Evolutionary conservation across 30 jellyfish, hydroid and myxozoan genomes (phyloP).

Genomic region (Catostylus mosaicus): DNA sequence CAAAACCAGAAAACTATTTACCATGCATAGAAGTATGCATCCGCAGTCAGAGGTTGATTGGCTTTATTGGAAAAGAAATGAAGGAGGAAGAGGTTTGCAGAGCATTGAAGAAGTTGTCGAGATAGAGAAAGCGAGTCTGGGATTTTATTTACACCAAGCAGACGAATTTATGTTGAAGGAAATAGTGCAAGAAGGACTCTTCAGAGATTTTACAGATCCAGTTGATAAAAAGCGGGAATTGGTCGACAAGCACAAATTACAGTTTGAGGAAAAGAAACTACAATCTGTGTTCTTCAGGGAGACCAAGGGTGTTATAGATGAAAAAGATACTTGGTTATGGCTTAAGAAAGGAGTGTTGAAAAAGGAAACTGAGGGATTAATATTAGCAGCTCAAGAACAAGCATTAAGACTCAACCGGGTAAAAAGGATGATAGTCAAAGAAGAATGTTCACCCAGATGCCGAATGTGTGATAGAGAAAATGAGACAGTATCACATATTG

Average conservation of each 20-base stretch:
- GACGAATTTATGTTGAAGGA: neutral
- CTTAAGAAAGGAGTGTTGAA: neutral
- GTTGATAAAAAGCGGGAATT: neutral
- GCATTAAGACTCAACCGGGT: neutral
- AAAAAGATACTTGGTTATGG: constrained; percentile 1
- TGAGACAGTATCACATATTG: neutral
- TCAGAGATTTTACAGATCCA: neutral
- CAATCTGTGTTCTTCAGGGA: neutral
- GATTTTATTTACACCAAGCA: neutral
- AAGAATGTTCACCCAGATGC: neutral
- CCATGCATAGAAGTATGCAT: neutral
- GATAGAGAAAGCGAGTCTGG: neutral
- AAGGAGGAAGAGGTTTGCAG: constrained; percentile 4
- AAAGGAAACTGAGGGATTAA: neutral
- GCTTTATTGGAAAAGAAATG: neutral
- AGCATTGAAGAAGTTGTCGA: constrained; percentile 1
- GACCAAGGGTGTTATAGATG: neutral
- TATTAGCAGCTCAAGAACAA: neutral
- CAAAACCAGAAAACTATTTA: constrained; percentile 18
- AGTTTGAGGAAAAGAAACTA: neutral
- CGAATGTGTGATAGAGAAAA: neutral
- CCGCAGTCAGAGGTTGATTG: constrained; percentile 25
- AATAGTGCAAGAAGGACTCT: neutral
- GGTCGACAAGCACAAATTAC: neutral
- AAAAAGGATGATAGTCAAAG: neutral